These are phyloP conservation scores for Sussaba pulchella DNA, from an alignment of 2,888 invertebrate species.

Conservation along the genomic window DNA sequence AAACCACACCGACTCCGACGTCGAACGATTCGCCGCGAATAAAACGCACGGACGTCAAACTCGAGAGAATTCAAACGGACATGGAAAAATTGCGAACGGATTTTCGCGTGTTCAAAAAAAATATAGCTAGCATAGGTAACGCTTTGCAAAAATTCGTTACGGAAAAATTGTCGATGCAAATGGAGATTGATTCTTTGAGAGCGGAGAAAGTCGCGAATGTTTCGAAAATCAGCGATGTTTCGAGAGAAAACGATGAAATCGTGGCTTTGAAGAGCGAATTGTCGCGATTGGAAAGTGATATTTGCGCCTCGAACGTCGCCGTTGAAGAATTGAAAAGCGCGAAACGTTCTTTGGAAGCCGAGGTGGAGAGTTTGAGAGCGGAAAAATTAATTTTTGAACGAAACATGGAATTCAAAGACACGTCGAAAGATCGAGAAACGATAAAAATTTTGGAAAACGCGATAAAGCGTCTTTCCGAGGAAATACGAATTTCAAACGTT, in stretches of 20 bases:
- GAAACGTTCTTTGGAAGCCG: neutral
- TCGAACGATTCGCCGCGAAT: slow-evolving; percentile 48
- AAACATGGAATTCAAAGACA: neutral
- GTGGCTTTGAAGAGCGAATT: slow-evolving; percentile 40
- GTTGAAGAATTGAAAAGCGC: neutral
- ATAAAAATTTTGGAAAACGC: slow-evolving; percentile 61
- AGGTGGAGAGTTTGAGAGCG: slow-evolving; percentile 16
- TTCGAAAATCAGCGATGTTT: slow-evolving; percentile 51
- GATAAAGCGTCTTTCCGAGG: slow-evolving; percentile 26
- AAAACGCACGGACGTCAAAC: slow-evolving; percentile 64
- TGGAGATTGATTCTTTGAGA: slow-evolving; percentile 72
- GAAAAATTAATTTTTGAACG: neutral
- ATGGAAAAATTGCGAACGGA: slow-evolving; percentile 73
- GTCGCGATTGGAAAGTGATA: slow-evolving; percentile 9
- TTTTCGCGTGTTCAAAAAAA: slow-evolving; percentile 68
- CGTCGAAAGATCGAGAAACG: neutral
- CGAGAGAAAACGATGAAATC: slow-evolving; percentile 9
- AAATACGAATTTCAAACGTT: slow-evolving; percentile 41
- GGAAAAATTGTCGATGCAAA: slow-evolving; percentile 58
- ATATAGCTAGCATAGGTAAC: slow-evolving; percentile 48
- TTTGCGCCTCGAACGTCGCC: neutral
- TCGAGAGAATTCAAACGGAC: slow-evolving; percentile 71
- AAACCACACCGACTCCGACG: slow-evolving; percentile 42
- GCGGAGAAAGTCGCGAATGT: slow-evolving; percentile 53
- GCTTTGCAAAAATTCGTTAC: slow-evolving; percentile 69